A percentile compares a stretch with the other conserved stretches of the same genome.
These are phyloP conservation scores for Heliconius hermathena DNA, from an alignment of 1,140 invertebrate species.

Conservation along the genomic window DNA sequence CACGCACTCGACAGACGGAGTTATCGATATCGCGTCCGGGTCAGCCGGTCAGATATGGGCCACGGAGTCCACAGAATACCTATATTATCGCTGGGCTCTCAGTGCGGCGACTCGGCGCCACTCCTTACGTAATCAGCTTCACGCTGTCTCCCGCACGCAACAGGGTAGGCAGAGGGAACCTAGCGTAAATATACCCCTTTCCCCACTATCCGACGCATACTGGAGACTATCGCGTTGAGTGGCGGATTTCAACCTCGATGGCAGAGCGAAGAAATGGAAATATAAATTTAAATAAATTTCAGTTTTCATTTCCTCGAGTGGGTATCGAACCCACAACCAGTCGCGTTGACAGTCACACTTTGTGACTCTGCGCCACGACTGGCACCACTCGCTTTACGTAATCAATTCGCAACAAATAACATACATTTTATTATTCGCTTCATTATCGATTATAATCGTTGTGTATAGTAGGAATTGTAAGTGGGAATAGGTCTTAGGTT, in stretches of 20 bases:
- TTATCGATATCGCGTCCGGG: conserved; percentile 68
- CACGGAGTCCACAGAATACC: conserved; percentile 50
- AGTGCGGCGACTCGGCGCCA: conserved; percentile 33
- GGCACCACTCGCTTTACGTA: conserved; percentile 28
- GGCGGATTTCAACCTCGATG: too few species aligned
- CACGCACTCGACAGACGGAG: conserved; percentile 64
- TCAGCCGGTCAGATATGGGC: conserved; percentile 58
- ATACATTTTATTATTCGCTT: neutral
- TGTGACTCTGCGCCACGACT: conserved; percentile 11
- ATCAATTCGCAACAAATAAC: conserved; percentile 22
- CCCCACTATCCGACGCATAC: too few species aligned
- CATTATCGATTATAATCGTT: neutral
- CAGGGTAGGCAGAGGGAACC: too few species aligned
- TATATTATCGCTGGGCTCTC: conserved; percentile 41
- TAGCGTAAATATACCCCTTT: too few species aligned
- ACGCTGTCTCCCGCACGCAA: too few species aligned
- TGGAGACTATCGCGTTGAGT: too few species aligned
- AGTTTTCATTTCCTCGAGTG: too few species aligned
- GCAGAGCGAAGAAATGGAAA: too few species aligned
- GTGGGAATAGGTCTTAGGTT: neutral
- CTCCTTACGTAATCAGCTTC: conserved; percentile 25
- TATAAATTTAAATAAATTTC: too few species aligned
- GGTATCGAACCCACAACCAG: too few species aligned
- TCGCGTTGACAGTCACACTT: too few species aligned
- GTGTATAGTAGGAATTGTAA: conserved; percentile 1